phyloP scores from a whole-genome alignment of 2,113 vertebrate genomes.

The Plotosus lineatus region DNA sequence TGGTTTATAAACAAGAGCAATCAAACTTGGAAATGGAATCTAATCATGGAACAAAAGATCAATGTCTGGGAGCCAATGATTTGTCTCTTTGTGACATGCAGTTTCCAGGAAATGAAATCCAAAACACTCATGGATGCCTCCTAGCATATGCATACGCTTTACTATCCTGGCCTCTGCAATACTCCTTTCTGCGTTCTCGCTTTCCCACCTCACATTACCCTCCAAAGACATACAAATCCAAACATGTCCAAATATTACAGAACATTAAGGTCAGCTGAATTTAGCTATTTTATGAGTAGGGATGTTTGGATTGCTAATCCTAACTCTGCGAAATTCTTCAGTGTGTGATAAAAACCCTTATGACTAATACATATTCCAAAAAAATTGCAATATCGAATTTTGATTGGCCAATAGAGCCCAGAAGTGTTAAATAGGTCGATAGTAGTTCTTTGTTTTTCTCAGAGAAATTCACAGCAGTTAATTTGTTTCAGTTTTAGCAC shows the following conservation, averaged over 20 bases:
- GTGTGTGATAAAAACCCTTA: not conserved
- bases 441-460: conserved; percentile 20
- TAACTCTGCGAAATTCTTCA: not conserved
- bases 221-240: not conserved
- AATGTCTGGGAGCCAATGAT: conserved; percentile 31
- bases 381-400: not conserved
- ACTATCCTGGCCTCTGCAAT: not conserved
- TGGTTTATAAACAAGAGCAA: conserved; percentile 25
- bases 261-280: not conserved
- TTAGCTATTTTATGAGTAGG: not conserved
- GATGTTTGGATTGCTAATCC: not conserved
- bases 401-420: not conserved
- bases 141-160: conserved; percentile 25
- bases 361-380: not conserved
- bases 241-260: not conserved
- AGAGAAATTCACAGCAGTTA: not conserved
- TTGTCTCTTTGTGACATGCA: conserved; percentile 29
- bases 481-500: conserved; percentile 21
- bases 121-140: conserved; percentile 45
- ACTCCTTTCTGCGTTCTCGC: not conserved
- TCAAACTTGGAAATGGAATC: conserved; percentile 18
- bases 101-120: conserved; percentile 33
- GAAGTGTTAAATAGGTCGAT: not conserved
- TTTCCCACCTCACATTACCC: not conserved
- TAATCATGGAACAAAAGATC: conserved; percentile 40